Evolutionary conservation across 1,140 invertebrate species (phyloP), one percentile per base, ranked within the genome.

Genomic region (Penaeus chinensis): DNA sequence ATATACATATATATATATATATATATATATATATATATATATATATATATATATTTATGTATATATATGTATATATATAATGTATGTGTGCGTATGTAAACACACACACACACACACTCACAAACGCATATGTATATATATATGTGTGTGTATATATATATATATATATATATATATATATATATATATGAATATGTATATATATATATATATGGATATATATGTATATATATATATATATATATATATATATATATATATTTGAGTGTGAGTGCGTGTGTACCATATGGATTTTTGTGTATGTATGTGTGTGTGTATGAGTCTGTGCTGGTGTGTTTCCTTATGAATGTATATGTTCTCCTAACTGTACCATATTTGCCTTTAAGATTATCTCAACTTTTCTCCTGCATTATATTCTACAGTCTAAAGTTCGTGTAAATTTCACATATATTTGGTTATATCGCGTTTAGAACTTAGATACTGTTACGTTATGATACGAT

Each of bases 231-330:
- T 69, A 69, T 69, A 69, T 69, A 69, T 69, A 69, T 69, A 69
- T 69, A 69, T 69, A 69, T 69, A 69, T 69, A 69, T 69, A 69
- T 69, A 69, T 22, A 69, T 69, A 69, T 22, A 69, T 69, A 69
- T 69, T 18, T 22, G 20, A 18, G 20, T 69, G 20, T 69, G 20
- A 11, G 20, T 69, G 27, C 27, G 20, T 69, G 20, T 22, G 27
- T 69, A 69, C 27, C 20, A 69, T 18, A 69, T 71, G 20, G n/a
- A 71, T 71, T 18, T 24, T 10, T 16, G 11, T 71, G n/a, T 32
- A 20, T n/a, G 20, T n/a, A n/a, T 71, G 22, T 16, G 66, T 2
- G 16, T 71, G 66, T 32, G 18, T 71, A 20, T n/a, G 66, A 18
- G 16, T 71, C 13, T 13, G 54, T 54, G 54, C 10, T 11, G 10